Conservation (phyloP, 2,113 vertebrate genomes). For the Lonchura striata region DNA sequence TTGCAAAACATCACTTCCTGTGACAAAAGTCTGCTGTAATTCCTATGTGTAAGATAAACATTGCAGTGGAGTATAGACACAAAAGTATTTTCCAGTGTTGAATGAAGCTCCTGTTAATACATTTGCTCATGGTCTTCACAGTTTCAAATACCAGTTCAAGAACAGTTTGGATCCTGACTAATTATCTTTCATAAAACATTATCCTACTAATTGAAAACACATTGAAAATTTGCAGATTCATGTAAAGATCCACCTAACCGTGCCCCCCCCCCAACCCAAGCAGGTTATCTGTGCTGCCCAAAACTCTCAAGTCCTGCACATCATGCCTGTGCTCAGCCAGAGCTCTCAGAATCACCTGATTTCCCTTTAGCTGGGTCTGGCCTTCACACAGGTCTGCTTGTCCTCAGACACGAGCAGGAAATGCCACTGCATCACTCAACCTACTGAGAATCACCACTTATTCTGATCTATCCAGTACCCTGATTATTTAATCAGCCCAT, state of each 20-base stretch:
- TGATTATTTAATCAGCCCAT: neutral
- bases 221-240: neutral
- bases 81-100: neutral
- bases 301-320: neutral
- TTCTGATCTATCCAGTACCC: neutral
- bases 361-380: neutral
- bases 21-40: neutral
- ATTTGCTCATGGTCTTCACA: neutral
- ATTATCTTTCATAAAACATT: neutral
- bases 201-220: neutral
- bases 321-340: neutral
- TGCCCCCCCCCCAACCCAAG: rapidly evolving
- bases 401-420: rapidly evolving
- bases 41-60: neutral
- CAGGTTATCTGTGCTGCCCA: neutral
- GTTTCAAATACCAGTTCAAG: neutral
- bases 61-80: neutral
- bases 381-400: neutral
- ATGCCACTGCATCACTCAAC: neutral
- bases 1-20: neutral
- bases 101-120: neutral
- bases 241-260: neutral
- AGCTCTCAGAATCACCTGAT: neutral
- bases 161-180: neutral
- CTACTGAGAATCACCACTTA: neutral